Base-by-base conservation (phyloP, 53 echinoderm and acorn worm species). In the Paelopatides confundens region DNA sequence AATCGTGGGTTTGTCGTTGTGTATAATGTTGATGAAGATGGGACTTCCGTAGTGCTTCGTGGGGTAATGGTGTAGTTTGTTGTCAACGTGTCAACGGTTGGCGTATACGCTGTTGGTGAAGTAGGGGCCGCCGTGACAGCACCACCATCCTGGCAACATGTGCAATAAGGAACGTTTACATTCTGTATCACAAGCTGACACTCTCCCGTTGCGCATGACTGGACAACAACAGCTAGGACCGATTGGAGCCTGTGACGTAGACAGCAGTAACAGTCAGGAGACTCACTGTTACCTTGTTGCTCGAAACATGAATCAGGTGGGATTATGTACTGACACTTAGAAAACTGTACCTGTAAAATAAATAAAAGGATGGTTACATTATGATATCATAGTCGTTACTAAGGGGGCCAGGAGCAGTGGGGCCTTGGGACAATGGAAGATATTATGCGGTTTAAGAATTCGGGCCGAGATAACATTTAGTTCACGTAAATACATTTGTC, bases 221-320 rank as follows among this genome's bases (percentile, higher is more conserved):
- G 24, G 2, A 70, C 70, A 23, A 14, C 40, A 13, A 70, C 70
- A 18, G 70, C 70, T 0, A 70, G 70, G 3, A 70, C 70, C n/a
- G 40, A 36, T 27, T 38, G 37, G 35, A n/a, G 36, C 35, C 40
- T 70, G 70, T 70, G 24, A 70, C 70, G 70, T 36, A 70, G 9
- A 24, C 70, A 70, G 12, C 70, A 70, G 70, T 70, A 30, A 35
- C 70, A 70, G 10, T 39, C n/a, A 31, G 17, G 6, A 30, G 67
- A 24, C 4, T 30, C 67, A 29, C 27, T 0, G 8, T 58, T 58
- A 21, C 14, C 38, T 24, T 37, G 28, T 37, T 36, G 35, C 36
- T 70, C 38, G 21, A 70, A 21, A 70, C 70, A 70, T 34, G 70
- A 37, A 21, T 31, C 70, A 3, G 70, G 70, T 15, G 70, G 70